Base-by-base conservation (phyloP, 2,797 vertebrate genomes). In the Notolabrus celidotus region DNA sequence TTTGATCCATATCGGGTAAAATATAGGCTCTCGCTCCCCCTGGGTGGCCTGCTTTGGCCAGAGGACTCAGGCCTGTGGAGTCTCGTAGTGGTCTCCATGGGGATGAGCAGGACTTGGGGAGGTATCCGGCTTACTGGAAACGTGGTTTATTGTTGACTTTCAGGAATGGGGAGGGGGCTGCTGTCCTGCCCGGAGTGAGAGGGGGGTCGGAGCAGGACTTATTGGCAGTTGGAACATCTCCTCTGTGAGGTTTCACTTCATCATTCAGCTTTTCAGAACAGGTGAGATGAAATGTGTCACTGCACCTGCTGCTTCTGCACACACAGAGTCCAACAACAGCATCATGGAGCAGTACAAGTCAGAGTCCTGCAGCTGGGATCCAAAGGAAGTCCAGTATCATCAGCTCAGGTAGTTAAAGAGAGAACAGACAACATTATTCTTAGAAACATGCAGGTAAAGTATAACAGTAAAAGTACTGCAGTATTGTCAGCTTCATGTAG, bases 121-220 rank as follows among this genome's bases (percentile, higher is more conserved):
- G 91, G 87, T 88, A 94, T 94, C 92, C 70, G 73, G 87, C 89
- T 94, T 94, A 93, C 93, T 94, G 92, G 93, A 94, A 94, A 90
- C 86, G 42, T 88, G 79, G 69, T 90, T 93, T 92, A 93, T 93
- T 93, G 92, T 92, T 87, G 91, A 93, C 92, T 93, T 91, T 91
- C 90, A 90, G 92, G 92, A 86, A 93, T 80, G 86, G 79, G 82
- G 82, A 61, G 83, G 82, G 81, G 68, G 73, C 14, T 10, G 52
- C 22, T 17, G 39, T 61, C 25, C 31, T 22, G 66, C 11, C 10
- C 61, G 60, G 12, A 15, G 42, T 5, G 7, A 16, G 47, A 17
- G 23, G 7, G n/a, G 27, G 7, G 20, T 17, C 0, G 31, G 56
- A 31, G 52, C 27, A 41, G 36, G 19, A 55, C 47, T 58, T 67